These are phyloP conservation scores for Enteromius mattozi DNA, from an alignment of 2,797 vertebrate genomes.

Conservation along the genomic window DNA sequence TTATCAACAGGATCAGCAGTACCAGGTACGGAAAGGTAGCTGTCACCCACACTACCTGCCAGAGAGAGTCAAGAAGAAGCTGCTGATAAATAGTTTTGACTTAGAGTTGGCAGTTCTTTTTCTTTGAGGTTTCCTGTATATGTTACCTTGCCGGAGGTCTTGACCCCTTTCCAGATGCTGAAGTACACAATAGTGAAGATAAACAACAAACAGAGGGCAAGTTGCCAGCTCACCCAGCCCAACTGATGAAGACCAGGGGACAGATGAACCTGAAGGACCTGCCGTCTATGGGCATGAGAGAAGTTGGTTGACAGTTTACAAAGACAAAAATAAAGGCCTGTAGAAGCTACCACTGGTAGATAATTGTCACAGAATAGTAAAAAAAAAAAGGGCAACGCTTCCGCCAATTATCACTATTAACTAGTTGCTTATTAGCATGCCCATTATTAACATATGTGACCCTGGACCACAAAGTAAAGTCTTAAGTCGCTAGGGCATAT, in stretches of 20 bases:
- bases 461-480: too few relatives aligned
- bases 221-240: conserved; percentile 93
- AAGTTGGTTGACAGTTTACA: not conserved
- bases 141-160: conserved; percentile 96
- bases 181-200: conserved; percentile 98
- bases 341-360: conserved; percentile 3
- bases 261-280: conserved; percentile 91
- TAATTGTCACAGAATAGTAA: conserved; percentile 17
- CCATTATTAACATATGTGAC: not conserved
- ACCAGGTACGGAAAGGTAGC: conserved; percentile 96
- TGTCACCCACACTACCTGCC: conserved; percentile 97
- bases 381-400: not conserved
- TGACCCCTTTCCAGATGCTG: conserved; percentile 99
- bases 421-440: not conserved
- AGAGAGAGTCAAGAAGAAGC: conserved; percentile 19
- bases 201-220: conserved; percentile 91
- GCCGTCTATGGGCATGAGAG: conserved; percentile 80
- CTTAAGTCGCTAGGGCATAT: too few relatives aligned
- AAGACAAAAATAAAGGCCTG: not conserved
- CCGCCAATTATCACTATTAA: not conserved
- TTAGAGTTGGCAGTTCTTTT: not conserved
- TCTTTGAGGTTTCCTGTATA: not conserved
- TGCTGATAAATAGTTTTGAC: not conserved
- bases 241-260: conserved; percentile 92
- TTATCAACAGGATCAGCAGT: conserved; percentile 87